Percentiles rank a stretch among this genome's conserved stretches.
Conservation (phyloP, 2,888 invertebrate species). For the Omphaloscelis lunosa region DNA sequence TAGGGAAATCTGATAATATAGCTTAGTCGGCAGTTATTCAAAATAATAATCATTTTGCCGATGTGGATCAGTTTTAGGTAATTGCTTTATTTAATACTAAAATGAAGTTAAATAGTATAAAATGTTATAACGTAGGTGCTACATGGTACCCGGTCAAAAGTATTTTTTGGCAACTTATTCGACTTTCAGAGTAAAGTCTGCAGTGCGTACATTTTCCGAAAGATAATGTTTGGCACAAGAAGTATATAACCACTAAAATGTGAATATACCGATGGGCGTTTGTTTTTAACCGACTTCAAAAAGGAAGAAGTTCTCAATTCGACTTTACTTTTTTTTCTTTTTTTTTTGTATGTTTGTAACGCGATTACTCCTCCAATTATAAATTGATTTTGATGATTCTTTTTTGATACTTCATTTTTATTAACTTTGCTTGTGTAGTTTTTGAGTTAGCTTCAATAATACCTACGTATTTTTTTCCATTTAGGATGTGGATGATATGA, state of each 20-base stretch:
- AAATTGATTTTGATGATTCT: too few species aligned
- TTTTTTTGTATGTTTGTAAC: too few species aligned
- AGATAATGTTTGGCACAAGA: slow-evolving; percentile 18
- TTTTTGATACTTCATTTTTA: too few species aligned
- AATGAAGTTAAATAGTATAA: not conserved
- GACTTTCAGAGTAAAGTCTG: slow-evolving; percentile 34
- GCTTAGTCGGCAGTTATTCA: not conserved
- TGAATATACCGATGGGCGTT: not conserved
- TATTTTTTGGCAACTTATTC: slow-evolving; percentile 21
- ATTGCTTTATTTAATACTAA: not conserved
- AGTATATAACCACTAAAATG: not conserved
- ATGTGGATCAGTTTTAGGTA: not conserved
- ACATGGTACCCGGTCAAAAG: slow-evolving; percentile 28
- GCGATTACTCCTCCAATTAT: too few species aligned
- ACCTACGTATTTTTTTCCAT: too few species aligned
- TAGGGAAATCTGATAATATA: slow-evolving; percentile 16
- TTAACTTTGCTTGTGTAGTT: too few species aligned
- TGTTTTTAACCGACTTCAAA: too few species aligned
- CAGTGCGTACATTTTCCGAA: slow-evolving; percentile 40
- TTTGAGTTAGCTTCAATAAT: too few species aligned
- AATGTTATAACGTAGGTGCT: slow-evolving; percentile 12
- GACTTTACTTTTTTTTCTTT: too few species aligned
- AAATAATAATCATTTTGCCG: not conserved
- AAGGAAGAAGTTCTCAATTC: too few species aligned
- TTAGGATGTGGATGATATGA: too few species aligned